Conservation (phyloP, 2,113 vertebrate species). For the Channa maculata region DNA sequence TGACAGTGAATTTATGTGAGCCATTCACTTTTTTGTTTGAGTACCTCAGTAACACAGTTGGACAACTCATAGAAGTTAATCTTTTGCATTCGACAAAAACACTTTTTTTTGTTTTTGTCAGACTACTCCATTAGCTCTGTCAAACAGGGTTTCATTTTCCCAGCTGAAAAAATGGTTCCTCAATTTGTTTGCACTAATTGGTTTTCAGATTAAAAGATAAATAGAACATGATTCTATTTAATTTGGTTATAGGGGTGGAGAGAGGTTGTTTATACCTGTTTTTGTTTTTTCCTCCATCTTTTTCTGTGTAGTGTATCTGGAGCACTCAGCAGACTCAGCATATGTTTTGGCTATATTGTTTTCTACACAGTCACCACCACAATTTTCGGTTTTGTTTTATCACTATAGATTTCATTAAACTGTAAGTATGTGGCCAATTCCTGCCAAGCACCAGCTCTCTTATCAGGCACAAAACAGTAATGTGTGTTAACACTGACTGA, state of each 20-base stretch:
- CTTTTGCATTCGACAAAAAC: slow-evolving; percentile 14
- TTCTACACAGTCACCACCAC: too few relatives aligned
- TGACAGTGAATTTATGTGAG: slow-evolving; percentile 15
- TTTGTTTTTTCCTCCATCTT: not conserved
- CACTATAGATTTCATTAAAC: not conserved
- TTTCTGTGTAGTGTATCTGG: not conserved
- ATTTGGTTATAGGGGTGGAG: slow-evolving; percentile 22
- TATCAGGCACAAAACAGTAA: slow-evolving; percentile 15
- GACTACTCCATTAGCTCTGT: slow-evolving; percentile 7
- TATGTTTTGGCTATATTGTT: not conserved
- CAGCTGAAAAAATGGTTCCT: slow-evolving; percentile 26
- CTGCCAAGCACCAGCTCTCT: not conserved
- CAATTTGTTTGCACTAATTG: slow-evolving; percentile 52
- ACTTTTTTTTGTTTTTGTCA: not conserved
- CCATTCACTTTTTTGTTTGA: slow-evolving; percentile 14
- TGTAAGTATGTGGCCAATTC: not conserved
- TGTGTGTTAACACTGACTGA: slow-evolving; percentile 15
- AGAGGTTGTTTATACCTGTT: too few relatives aligned
- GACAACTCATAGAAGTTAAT: slow-evolving; percentile 19
- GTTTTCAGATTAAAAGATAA: slow-evolving; percentile 57
- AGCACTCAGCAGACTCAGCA: not conserved
- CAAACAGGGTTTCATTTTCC: not conserved
- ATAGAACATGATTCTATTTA: slow-evolving; percentile 19
- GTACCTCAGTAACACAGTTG: slow-evolving; percentile 1
- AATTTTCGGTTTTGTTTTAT: not conserved